Base-by-base conservation (phyloP, 2,888 invertebrate species). In the Lasiommata megera region DNA sequence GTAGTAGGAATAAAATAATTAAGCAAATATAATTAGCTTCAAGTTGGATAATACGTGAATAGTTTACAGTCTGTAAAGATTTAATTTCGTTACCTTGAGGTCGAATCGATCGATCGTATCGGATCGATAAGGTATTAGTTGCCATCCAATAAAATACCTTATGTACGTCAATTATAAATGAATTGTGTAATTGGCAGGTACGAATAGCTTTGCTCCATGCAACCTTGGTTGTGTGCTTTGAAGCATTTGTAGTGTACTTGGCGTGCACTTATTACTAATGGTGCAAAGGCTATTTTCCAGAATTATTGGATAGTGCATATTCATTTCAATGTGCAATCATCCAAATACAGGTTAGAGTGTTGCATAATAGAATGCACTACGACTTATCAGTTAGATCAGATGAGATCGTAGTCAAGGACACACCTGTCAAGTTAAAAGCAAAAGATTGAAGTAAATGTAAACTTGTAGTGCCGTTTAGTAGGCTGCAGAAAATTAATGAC, bases 121-220 rank as follows among this genome's bases (percentile, higher is more conserved):
- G 56, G 29, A 41, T 54, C 48, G 56, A 54, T 51, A 46, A 56
- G 31, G 41, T 8, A 31, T 54, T 17, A 36, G 37, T 23, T 9
- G 18, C 18, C 14, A 52, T 41, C 18, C 46, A 58, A 54, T 29
- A 40, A 40, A 51, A 54, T 53, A 40, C n/a, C 40, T 40, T 48
- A 53, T 40, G 23, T 43, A 58, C 47, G 58, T 54, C 51, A 58
- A 58, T 61, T 58, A 53, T 53, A 58, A 54, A 54, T 53, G 48
- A 51, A 58, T 54, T 58, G 54, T 54, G 46, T 47, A 43, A 48
- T 60, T 51, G 51, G 50, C 46, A 46, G 40, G 40, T 52, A 51
- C 54, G 37, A 58, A 61, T 60, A 34, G 50, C 41, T 53, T 54
- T 36, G 50, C 29, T 53, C 34, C 17, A 47, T 52, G 28, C 40